A percentile compares a stretch with the other conserved stretches of the same genome.
Evolutionary conservation across 2,888 invertebrate species (phyloP).

Genomic region (Plebejus anna): DNA sequence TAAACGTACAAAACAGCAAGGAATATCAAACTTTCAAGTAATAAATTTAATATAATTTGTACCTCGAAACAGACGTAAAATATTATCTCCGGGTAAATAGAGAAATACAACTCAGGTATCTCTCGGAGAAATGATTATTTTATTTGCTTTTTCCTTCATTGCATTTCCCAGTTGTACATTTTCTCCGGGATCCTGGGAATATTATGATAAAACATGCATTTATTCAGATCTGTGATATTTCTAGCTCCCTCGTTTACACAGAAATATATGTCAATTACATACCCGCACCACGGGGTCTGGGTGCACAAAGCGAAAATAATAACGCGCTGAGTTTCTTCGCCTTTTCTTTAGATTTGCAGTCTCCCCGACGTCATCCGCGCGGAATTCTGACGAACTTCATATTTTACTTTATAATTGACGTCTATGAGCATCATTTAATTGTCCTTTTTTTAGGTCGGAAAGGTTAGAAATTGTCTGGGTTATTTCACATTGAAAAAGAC

Average conservation of each 20-base stretch:
- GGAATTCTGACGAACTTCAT: not conserved
- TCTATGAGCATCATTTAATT: not conserved
- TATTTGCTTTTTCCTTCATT: slow-evolving; percentile 27
- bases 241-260: slow-evolving; percentile 38
- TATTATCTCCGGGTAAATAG: slow-evolving; percentile 14
- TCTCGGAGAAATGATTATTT: slow-evolving; percentile 25
- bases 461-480: not conserved
- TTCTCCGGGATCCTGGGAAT: not conserved
- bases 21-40: slow-evolving; percentile 1
- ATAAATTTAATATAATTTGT: slow-evolving; percentile 7
- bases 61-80: slow-evolving; percentile 23
- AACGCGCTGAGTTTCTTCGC: slow-evolving; percentile 59
- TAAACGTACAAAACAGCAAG: not conserved
- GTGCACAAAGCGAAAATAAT: slow-evolving; percentile 55
- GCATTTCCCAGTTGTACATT: slow-evolving; percentile 24
- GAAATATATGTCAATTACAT: slow-evolving; percentile 48
- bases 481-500: no score
- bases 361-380: not conserved
- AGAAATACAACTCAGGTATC: slow-evolving; percentile 25
- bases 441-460: not conserved
- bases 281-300: slow-evolving; percentile 47
- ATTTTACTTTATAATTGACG: not conserved
- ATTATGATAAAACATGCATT: slow-evolving; percentile 27
- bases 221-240: slow-evolving; percentile 32
- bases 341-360: slow-evolving; percentile 50